Percentiles rank a stretch among this genome's conserved stretches.
Conservation (phyloP, 1,140 invertebrate genomes). For the Cephus cinctus region DNA sequence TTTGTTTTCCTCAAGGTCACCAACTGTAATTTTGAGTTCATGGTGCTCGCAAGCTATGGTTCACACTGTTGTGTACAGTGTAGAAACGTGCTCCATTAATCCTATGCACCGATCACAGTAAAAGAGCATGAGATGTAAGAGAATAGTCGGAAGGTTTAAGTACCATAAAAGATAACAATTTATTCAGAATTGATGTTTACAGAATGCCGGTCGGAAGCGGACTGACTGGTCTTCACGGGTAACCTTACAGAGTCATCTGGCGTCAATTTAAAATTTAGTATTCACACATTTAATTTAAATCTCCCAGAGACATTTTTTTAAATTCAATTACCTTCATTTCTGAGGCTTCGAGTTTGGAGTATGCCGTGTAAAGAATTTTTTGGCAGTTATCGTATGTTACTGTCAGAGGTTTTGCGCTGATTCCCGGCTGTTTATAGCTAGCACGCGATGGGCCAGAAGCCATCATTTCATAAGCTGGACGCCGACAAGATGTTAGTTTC, state of each 20-base stretch:
- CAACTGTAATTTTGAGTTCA: background rate
- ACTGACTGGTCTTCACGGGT: too few relatives aligned
- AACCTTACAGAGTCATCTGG: too few relatives aligned
- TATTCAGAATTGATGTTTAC: too few relatives aligned
- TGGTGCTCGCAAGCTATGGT: background rate
- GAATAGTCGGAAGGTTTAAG: too few relatives aligned
- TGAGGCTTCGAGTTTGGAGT: background rate
- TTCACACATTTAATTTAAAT: too few relatives aligned
- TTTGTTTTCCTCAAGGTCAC: too few relatives aligned
- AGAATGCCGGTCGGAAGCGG: too few relatives aligned
- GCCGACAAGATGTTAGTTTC: too few relatives aligned
- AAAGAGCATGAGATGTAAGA: slow-evolving; percentile 1
- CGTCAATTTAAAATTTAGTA: too few relatives aligned
- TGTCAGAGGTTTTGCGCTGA: background rate
- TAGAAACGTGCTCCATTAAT: background rate
- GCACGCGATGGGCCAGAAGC: too few relatives aligned
- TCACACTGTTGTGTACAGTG: background rate
- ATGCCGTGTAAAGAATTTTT: background rate
- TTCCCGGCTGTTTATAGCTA: background rate
- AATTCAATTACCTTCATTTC: background rate
- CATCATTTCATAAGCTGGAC: too few relatives aligned
- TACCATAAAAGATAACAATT: too few relatives aligned
- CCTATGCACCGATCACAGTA: background rate
- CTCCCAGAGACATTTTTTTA: slow-evolving; percentile 1
- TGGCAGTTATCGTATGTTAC: background rate